Conservation (phyloP, 2,113 vertebrate genomes). For the Pyrgilauda ruficollis region DNA sequence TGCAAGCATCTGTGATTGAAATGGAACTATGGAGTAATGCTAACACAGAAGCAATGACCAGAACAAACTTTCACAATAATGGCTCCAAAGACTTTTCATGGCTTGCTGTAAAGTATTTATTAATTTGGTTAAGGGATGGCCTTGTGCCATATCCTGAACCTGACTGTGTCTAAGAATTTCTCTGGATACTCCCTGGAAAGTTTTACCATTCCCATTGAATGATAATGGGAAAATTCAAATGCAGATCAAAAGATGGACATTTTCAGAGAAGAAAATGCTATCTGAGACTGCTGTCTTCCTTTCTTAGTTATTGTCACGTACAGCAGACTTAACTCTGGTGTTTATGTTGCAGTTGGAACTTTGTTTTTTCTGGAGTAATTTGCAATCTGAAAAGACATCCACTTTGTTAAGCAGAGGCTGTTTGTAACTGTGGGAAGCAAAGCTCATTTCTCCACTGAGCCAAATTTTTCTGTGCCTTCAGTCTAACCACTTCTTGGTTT, state of each 20-base stretch:
- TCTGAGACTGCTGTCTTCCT: not conserved
- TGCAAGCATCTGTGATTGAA: not conserved
- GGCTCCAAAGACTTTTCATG: slow-evolving; percentile 1
- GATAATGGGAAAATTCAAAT: not conserved
- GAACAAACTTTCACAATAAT: slow-evolving; percentile 32
- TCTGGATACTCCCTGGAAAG: not conserved
- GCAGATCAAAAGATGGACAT: not conserved
- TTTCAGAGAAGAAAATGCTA: not conserved
- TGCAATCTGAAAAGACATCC: not conserved
- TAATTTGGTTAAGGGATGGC: slow-evolving; percentile 38
- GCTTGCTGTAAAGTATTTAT: slow-evolving; percentile 14
- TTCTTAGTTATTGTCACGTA: not conserved
- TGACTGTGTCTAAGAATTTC: not conserved
- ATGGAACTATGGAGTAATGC: not conserved
- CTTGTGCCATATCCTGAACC: slow-evolving; percentile 6
- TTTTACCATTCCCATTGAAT: not conserved
- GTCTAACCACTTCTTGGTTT: slow-evolving; percentile 21
- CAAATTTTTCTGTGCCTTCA: not conserved
- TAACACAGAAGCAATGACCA: slow-evolving; percentile 31
- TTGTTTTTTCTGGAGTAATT: slow-evolving; percentile 6
- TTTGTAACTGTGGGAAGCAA: slow-evolving; percentile 29
- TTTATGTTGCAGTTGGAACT: not conserved
- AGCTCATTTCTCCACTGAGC: not conserved
- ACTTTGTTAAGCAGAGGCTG: not conserved
- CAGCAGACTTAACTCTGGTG: not conserved